Base-by-base conservation (phyloP, 2,113 vertebrate genomes). In the Cynoglossus semilaevis region DNA sequence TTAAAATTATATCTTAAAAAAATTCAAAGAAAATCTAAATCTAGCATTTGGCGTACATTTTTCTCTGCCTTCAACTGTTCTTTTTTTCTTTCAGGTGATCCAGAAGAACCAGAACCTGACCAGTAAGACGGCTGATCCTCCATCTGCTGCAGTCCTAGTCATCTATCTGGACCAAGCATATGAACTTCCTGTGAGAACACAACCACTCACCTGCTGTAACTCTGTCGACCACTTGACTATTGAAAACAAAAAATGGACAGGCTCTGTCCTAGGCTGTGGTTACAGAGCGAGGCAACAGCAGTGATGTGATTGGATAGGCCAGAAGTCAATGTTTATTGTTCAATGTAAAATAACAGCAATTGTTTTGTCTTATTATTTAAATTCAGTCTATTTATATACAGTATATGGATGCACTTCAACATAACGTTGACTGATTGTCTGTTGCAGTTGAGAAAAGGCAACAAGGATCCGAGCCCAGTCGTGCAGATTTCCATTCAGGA, bases 401-500 rank as follows among this genome's bases (percentile, higher is more conserved):
- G 22, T 29, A 2, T 29, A 6, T 29, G 6, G 22, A 6, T 29
- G 22, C 2, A 29, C 22, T 29, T 29, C 6, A 29, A 29, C 22
- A 29, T 29, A 4, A 4, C 22, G 3, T 29, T 29, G 22, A 29
- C 3, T 29, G 22, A 29, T 29, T 29, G 22, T 54, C 19, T 67
- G 42, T 75, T 74, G 7, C 61, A 97, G 94, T 78, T 95, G 77
- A 95, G 95, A 82, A 95, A 95, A 75, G 89, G 92, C 0, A 93
- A 91, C 48, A 96, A 94, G 70, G 90, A 93, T 42, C 94, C 95
- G 5, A 96, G 92, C 63, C 93, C 95, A 9, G 72, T 96, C 89
- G 94, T 92, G 36, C 94, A 94, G 62, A 73, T 96, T 49, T 95
- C 94, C 4, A 61, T 95, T 69, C 93, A 94, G 77, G 94, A 96